Evolutionary conservation across 1,140 invertebrate genomes (phyloP).

Genomic region (Cecropterus lyciades): DNA sequence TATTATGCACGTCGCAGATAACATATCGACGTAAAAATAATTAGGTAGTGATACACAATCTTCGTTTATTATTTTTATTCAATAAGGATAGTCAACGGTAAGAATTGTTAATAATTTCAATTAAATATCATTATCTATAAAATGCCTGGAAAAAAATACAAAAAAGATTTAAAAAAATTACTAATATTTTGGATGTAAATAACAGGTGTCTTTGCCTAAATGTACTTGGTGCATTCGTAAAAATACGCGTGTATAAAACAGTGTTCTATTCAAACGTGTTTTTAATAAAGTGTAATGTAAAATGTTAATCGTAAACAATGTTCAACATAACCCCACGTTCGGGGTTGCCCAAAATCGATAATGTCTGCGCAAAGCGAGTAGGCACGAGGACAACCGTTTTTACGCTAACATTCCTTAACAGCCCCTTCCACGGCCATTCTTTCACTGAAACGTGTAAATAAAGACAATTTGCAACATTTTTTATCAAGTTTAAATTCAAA

Average conservation of each 20-base stretch:
- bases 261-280: slow-evolving; percentile 6
- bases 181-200: slow-evolving; percentile 6
- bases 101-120: slow-evolving; percentile 17
- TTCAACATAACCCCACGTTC: slow-evolving; percentile 42
- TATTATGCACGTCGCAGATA: slow-evolving; percentile 29
- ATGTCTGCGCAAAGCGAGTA: slow-evolving; percentile 62
- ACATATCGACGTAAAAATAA: slow-evolving; percentile 27
- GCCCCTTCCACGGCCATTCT: slow-evolving; percentile 13
- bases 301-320: slow-evolving; percentile 47
- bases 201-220: slow-evolving; percentile 7
- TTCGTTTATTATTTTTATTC: slow-evolving; percentile 30
- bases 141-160: neutral
- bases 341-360: slow-evolving; percentile 68
- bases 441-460: slow-evolving; percentile 25
- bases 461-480: neutral
- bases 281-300: slow-evolving; percentile 4
- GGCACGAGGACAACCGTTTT: slow-evolving; percentile 29
- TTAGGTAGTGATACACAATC: slow-evolving; percentile 30
- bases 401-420: slow-evolving; percentile 28
- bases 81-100: slow-evolving; percentile 23
- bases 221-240: neutral
- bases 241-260: neutral
- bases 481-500: neutral
- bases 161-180: slow-evolving; percentile 3
- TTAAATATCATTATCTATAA: neutral